These are phyloP conservation scores for Eupsilia transversa DNA, from an alignment of 2,888 invertebrate species.

Conservation along the genomic window DNA sequence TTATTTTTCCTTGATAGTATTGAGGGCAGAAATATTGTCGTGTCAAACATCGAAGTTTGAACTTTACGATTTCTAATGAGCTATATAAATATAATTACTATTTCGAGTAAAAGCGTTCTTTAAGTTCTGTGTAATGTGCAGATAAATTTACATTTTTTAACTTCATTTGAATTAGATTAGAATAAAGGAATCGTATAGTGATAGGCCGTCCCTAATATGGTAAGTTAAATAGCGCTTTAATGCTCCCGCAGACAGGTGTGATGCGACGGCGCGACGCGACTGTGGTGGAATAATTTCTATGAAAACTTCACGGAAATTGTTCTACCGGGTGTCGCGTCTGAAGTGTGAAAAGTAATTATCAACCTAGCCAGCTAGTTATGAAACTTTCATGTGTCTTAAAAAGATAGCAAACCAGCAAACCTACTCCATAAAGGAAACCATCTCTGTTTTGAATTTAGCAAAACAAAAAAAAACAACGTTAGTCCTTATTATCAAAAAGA, in stretches of 20 bases:
- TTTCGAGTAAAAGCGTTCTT: background rate
- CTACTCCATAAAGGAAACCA: background rate
- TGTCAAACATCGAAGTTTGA: slow-evolving; percentile 4
- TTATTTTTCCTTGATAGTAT: slow-evolving; percentile 4
- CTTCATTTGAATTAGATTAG: background rate
- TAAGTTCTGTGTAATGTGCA: background rate
- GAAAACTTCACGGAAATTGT: too few relatives aligned
- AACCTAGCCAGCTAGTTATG: background rate
- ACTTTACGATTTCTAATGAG: background rate
- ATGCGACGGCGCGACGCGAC: too few relatives aligned
- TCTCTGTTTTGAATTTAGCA: too few relatives aligned
- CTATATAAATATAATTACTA: background rate
- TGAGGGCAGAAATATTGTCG: background rate
- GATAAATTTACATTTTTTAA: background rate
- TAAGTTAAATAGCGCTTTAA: too few relatives aligned
- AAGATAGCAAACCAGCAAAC: background rate
- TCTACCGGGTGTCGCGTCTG: too few relatives aligned
- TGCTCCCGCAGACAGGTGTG: too few relatives aligned
- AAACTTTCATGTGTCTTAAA: background rate
- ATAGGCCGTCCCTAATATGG: background rate
- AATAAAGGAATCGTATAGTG: background rate
- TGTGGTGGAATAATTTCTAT: too few relatives aligned
- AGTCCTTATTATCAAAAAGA: background rate
- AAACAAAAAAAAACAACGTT: background rate
- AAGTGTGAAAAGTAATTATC: too few relatives aligned